Base-by-base conservation (phyloP, 2,113 vertebrate genomes). In the Chionis minor region DNA sequence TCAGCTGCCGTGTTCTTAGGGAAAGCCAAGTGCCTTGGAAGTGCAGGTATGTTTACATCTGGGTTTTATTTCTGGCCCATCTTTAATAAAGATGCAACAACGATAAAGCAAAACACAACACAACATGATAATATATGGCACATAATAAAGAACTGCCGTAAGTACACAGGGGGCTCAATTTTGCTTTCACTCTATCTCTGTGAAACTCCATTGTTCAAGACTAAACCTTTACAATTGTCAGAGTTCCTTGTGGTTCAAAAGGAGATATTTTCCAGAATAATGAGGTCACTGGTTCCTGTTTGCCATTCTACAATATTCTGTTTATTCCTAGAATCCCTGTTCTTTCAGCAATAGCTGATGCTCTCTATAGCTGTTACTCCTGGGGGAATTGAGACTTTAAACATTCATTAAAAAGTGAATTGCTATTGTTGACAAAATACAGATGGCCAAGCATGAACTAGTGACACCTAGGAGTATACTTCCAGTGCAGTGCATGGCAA, bases 351-450 rank as follows among this genome's bases (percentile, higher is more conserved):
- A 96, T 93, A 92, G 88, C 78, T 96, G 93, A 96, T 97, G 95
- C 74, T 96, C 93, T 97, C 96, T 95, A 65, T 92, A 91, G 92
- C 86, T 90, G 83, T 84, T 94, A 91, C 40, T 97, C 92, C 91
- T 44, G 2, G 47, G 95, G 94, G 97, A 89, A 86, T 10, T 81
- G 91, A 97, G 96, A 94, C 65, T 96, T 96, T 97, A 96, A 95
- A 94, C 94, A 94, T 96, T 94, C 95, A 96, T 97, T 97, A 96
- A 97, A 96, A 97, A 95, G 95, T 85, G 94, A 96, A 94, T 97
- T 97, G 91, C 87, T 86, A 96, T 96, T 97, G 95, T 96, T 97
- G 95, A 97, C 96, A 97, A 96, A 97, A 97, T 96, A 91, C 96
- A 97, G 95, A 97, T 97, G 94, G 94, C 94, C 84, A 78, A 40